A percentile compares a stretch with the other conserved stretches of the same genome.
Evolutionary conservation across 2,888 invertebrate species (phyloP).

Genomic region (Limnephilus marmoratus): DNA sequence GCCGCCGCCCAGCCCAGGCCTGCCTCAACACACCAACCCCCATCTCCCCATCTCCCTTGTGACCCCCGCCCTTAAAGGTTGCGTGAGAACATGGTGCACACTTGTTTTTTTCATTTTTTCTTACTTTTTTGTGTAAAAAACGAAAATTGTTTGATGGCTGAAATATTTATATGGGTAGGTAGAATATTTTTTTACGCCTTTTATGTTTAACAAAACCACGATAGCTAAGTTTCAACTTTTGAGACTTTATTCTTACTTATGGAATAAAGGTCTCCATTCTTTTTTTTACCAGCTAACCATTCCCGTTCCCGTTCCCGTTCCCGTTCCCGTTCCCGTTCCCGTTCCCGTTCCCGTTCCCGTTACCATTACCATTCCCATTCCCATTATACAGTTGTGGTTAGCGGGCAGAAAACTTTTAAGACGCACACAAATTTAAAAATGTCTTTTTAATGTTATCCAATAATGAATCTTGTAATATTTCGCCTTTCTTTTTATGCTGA

Average conservation of each 20-base stretch:
- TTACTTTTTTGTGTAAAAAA: not conserved
- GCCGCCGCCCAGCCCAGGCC: constrained; percentile 64
- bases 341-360: not conserved
- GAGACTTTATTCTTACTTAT: not conserved
- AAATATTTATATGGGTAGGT: not conserved
- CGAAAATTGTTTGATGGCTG: not conserved
- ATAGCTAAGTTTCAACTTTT: not conserved
- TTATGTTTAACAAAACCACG: no score
- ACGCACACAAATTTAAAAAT: no score
- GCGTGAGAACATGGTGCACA: constrained; percentile 36
- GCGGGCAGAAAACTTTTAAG: no score
- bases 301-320: no score
- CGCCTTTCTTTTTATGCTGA: no score
- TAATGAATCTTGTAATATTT: no score
- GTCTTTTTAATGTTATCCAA: no score
- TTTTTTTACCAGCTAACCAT: no score
- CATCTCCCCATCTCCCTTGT: constrained; percentile 19
- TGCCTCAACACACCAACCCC: constrained; percentile 57
- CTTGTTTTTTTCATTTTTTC: not conserved
- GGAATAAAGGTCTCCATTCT: no score
- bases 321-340: no score
- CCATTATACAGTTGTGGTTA: not conserved
- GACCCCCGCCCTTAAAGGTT: constrained; percentile 41
- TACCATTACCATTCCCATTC: not conserved
- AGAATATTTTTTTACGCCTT: not conserved